Base-by-base conservation (phyloP, 1,140 invertebrate genomes). In the Drosophila orena region DNA sequence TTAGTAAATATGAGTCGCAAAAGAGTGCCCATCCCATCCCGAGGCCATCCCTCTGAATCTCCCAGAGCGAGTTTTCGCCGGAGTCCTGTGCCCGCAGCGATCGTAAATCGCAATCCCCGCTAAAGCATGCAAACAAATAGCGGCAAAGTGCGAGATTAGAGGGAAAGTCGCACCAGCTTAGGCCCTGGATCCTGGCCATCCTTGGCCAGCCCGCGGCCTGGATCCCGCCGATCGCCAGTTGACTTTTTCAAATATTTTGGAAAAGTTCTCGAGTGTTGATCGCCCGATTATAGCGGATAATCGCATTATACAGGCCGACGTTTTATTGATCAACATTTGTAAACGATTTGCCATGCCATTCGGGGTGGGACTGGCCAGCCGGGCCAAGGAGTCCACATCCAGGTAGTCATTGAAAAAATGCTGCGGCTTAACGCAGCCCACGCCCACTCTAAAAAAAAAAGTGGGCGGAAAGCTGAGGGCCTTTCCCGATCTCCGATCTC, bases 291-390 rank as follows among this genome's bases (percentile, higher is more conserved):
- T 77, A 83, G 84, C 79, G 85, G 73, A 61, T 88, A 88, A 88
- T 88, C 83, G 83, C 79, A 80, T 69, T 70, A n/a, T n/a, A 83
- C 62, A 65, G 71, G 56, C 71, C 46, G 49, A 62, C 55, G 43
- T 75, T 88, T 89, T 88, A 88, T 89, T 88, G 83, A 88, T 88
- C 83, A 88, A 88, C 83, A 88, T 79, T 89, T 88, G 79, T 89
- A 78, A 85, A 81, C 77, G 77, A 85, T 86, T 85, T 69, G 56
- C 22, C 68, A 85, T 86, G 81, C 81, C 56, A 55, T 24, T 40
- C 15, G 42, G 24, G 56, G 35, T 24, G 60, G 37, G 58, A 59
- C 44, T 44, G 56, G 60, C 40, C 57, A 75, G 40, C 47, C 66
- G 38, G 38, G 17, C 44, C 27, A 14, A 71, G 74, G 61, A 72